Evolutionary conservation across 2,888 invertebrate genomes (phyloP).

Genomic region (Perdita meconis): DNA sequence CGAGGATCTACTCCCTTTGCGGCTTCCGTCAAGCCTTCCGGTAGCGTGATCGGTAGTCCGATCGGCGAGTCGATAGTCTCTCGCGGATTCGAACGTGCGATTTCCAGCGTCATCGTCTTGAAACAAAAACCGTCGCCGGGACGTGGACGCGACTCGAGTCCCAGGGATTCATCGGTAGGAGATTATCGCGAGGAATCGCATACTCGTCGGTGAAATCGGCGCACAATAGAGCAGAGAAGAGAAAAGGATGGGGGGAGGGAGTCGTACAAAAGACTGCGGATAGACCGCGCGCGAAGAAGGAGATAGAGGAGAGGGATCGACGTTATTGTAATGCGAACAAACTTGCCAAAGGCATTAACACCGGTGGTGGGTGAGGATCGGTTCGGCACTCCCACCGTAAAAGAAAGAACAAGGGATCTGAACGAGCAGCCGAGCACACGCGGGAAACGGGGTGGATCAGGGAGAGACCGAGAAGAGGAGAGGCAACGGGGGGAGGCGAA

Average conservation of each 20-base stretch:
- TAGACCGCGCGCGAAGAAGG: not conserved
- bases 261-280: slow-evolving; percentile 16
- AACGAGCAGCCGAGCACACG: slow-evolving; percentile 41
- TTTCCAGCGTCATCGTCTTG: not conserved
- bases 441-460: slow-evolving; percentile 43
- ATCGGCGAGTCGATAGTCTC: not conserved
- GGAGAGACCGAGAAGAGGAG: slow-evolving; percentile 11
- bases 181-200: slow-evolving; percentile 13
- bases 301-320: slow-evolving; percentile 43
- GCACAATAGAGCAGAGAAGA: not conserved
- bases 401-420: slow-evolving; percentile 56
- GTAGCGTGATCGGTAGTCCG: not conserved
- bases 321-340: slow-evolving; percentile 73
- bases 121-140: not conserved
- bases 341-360: slow-evolving; percentile 77
- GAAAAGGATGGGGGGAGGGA: not conserved
- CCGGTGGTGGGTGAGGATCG: slow-evolving; percentile 70
- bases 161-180: not conserved
- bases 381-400: slow-evolving; percentile 61
- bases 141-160: not conserved
- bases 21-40: too few species aligned
- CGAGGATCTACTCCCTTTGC: not conserved
- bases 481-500: slow-evolving; percentile 5
- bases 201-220: not conserved
- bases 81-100: not conserved